These are phyloP conservation scores for Xiphophorus hellerii DNA, from an alignment of 2,113 vertebrate genomes.

Conservation along the genomic window DNA sequence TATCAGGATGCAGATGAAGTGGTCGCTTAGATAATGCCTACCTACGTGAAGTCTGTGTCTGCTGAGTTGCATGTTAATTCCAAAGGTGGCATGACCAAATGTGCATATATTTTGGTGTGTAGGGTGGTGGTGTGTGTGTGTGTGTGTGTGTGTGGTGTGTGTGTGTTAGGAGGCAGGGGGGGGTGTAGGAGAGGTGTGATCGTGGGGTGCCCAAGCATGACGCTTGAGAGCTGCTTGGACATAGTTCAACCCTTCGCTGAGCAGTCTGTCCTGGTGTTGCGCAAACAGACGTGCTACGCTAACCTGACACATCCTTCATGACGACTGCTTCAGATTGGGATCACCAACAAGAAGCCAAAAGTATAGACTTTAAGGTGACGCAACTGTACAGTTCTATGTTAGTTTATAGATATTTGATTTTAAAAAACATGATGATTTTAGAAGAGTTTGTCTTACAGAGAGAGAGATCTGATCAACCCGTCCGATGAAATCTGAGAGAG, in stretches of 20 bases:
- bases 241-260: conserved; percentile 52
- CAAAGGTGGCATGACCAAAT: conserved; percentile 36
- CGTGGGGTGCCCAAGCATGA: conserved; percentile 62
- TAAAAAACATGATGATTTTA: too few species aligned
- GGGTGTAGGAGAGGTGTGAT: conserved; percentile 72
- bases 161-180: conserved; percentile 31
- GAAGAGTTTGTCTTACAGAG: too few species aligned
- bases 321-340: conserved; percentile 12
- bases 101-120: conserved; percentile 35
- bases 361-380: too few species aligned
- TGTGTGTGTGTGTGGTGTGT: too few species aligned
- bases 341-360: conserved; percentile 9
- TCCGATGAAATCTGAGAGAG: neutral
- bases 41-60: conserved; percentile 44
- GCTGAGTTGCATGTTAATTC: conserved; percentile 35
- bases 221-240: conserved; percentile 60
- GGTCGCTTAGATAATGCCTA: conserved; percentile 36
- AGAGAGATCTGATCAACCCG: too few species aligned
- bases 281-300: conserved; percentile 52
- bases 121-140: conserved; percentile 15
- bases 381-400: too few species aligned
- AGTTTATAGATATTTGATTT: too few species aligned
- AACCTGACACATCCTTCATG: conserved; percentile 62
- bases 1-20: conserved; percentile 37
- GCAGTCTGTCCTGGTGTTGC: conserved; percentile 54